These are phyloP conservation scores for Penaeus chinensis DNA, from an alignment of 1,140 invertebrate genomes.

Conservation along the genomic window DNA sequence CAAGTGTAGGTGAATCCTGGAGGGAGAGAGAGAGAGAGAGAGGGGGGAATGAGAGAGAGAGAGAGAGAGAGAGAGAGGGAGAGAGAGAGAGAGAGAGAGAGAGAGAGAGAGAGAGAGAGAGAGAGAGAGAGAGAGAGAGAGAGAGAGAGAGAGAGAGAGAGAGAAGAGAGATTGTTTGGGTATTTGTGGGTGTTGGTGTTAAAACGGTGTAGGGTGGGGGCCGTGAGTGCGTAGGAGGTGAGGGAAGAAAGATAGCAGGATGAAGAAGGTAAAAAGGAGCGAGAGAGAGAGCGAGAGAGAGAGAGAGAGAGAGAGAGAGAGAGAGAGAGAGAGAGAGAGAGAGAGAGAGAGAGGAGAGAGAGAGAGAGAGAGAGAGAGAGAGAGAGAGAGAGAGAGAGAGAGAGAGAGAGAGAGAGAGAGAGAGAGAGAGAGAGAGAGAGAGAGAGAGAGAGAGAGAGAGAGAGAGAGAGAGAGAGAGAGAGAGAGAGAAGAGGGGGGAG, in stretches of 20 bases:
- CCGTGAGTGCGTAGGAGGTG: background rate
- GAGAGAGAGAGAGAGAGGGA: constrained; percentile 12
- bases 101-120: constrained; percentile 4
- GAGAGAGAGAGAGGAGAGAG: background rate
- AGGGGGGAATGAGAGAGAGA: background rate
- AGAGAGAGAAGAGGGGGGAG: background rate
- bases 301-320: background rate
- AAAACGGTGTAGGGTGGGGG: background rate
- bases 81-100: constrained; percentile 18
- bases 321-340: background rate
- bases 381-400: background rate
- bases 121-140: constrained; percentile 3
- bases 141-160: background rate
- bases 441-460: background rate
- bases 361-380: background rate
- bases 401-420: background rate
- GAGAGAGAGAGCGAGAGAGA: constrained; percentile 13
- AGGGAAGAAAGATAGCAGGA: background rate
- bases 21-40: constrained; percentile 3
- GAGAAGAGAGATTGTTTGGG: background rate
- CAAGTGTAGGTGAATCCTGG: background rate
- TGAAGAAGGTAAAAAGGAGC: background rate
- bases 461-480: background rate
- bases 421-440: background rate
- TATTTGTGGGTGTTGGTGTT: too few species aligned